Percentiles rank a stretch among this genome's conserved stretches.
These are phyloP conservation scores for Temnothorax nylanderi DNA, from an alignment of 1,140 invertebrate species.

Conservation along the genomic window DNA sequence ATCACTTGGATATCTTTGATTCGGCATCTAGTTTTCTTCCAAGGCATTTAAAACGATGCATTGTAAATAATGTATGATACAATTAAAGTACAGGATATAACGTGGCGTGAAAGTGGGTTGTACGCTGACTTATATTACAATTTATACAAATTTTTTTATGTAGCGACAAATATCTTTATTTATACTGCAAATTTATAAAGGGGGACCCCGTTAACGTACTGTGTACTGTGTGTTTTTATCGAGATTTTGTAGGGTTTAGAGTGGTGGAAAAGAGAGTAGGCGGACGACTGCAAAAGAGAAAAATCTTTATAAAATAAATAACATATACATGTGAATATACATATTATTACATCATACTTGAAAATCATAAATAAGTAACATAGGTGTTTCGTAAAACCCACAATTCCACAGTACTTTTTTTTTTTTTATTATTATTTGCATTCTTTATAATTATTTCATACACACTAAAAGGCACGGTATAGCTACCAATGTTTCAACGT, in stretches of 20 bases:
- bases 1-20: not conserved
- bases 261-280: conserved; percentile 9
- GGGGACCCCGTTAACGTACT: not conserved
- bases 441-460: conserved; percentile 82
- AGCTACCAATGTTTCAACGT: conserved; percentile 84
- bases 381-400: conserved; percentile 78
- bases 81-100: conserved; percentile 20
- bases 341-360: conserved; percentile 79
- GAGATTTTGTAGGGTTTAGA: not conserved
- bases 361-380: conserved; percentile 82
- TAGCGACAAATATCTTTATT: conserved; percentile 53
- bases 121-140: not conserved
- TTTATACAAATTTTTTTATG: conserved; percentile 19
- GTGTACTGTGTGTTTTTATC: not conserved
- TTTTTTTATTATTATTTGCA: conserved; percentile 76
- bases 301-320: conserved; percentile 83
- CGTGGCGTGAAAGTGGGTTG: not conserved
- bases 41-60: not conserved
- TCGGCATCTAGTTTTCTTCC: not conserved
- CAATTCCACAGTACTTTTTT: conserved; percentile 82
- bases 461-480: conserved; percentile 85
- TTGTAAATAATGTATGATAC: conserved; percentile 31
- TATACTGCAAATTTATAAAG: not conserved
- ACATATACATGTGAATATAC: conserved; percentile 81
- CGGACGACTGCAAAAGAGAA: conserved; percentile 77